Evolutionary conservation across 2,888 invertebrate genomes (phyloP).

Genomic region (Malachius bipustulatus): DNA sequence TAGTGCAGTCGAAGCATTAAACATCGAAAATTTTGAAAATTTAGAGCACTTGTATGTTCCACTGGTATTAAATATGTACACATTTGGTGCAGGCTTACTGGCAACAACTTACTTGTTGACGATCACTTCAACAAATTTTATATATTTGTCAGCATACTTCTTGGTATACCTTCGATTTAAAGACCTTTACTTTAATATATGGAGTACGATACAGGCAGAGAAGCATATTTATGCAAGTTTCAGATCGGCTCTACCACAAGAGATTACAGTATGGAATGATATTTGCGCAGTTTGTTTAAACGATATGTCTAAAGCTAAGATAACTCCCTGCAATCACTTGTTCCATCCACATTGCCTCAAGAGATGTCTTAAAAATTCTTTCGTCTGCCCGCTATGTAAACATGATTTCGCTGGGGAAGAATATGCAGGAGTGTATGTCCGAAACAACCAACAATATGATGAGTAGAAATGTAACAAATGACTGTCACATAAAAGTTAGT

Average conservation of each 20-base stretch:
- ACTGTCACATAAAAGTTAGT: too few species aligned
- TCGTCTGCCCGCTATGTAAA: constrained; percentile 66
- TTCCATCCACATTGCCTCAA: constrained; percentile 68
- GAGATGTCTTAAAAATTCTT: constrained; percentile 54
- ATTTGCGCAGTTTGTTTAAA: constrained; percentile 68
- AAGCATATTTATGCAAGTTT: constrained; percentile 29
- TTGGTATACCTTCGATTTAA: constrained; percentile 31
- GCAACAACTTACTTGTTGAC: constrained; percentile 19
- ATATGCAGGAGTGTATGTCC: too few species aligned
- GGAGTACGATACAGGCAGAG: constrained; percentile 27
- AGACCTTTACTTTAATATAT: constrained; percentile 30
- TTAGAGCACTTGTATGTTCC: constrained; percentile 59
- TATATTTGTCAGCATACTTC: constrained; percentile 29
- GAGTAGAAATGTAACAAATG: too few species aligned
- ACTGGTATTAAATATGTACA: constrained; percentile 46
- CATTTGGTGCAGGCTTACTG: constrained; percentile 33
- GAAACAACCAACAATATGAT: too few species aligned
- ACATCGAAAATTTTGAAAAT: constrained; percentile 51
- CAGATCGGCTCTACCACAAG: constrained; percentile 48
- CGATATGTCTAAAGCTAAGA: constrained; percentile 55
- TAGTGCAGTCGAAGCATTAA: constrained; percentile 43
- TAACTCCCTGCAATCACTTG: constrained; percentile 68
- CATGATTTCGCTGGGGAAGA: too few species aligned
- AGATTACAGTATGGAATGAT: constrained; percentile 56
- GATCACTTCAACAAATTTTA: constrained; percentile 22